Conservation (phyloP, 1,140 invertebrate species). For the Drosophila tani region DNA sequence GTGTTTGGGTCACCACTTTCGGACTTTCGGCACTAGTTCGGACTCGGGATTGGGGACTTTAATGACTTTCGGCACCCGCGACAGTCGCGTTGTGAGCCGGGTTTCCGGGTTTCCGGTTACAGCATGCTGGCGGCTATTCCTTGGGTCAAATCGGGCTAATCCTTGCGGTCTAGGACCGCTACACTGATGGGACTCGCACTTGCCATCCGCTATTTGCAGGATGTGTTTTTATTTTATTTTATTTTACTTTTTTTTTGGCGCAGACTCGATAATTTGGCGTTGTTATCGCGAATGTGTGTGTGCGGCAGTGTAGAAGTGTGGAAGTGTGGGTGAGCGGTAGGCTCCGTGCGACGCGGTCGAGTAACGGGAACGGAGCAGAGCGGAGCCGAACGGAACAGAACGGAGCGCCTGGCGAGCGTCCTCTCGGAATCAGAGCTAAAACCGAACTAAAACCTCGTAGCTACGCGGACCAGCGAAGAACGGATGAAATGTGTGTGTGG, state of each 20-base stretch:
- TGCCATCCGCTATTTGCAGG: slow-evolving; percentile 49
- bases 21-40: slow-evolving; percentile 20
- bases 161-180: slow-evolving; percentile 23
- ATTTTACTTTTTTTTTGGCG: slow-evolving; percentile 43
- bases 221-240: neutral
- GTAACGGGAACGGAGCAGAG: slow-evolving; percentile 22
- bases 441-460: slow-evolving; percentile 76
- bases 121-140: slow-evolving; percentile 30
- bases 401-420: slow-evolving; percentile 56
- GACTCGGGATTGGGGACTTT: neutral
- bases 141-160: slow-evolving; percentile 13
- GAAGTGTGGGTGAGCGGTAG: slow-evolving; percentile 47
- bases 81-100: slow-evolving; percentile 6
- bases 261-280: slow-evolving; percentile 80
- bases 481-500: slow-evolving; percentile 28
- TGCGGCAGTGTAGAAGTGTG: slow-evolving; percentile 10
- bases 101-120: slow-evolving; percentile 11
- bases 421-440: slow-evolving; percentile 81
- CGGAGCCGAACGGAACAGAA: slow-evolving; percentile 18
- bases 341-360: slow-evolving; percentile 61
- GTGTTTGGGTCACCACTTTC: slow-evolving; percentile 40
- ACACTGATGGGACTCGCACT: slow-evolving; percentile 53
- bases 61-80: slow-evolving; percentile 11
- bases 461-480: slow-evolving; percentile 23
- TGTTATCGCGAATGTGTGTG: slow-evolving; percentile 63